A percentile compares a stretch with the other conserved stretches of the same genome.
Conservation (phyloP, 2,113 vertebrate genomes). For the Apteryx owenii region DNA sequence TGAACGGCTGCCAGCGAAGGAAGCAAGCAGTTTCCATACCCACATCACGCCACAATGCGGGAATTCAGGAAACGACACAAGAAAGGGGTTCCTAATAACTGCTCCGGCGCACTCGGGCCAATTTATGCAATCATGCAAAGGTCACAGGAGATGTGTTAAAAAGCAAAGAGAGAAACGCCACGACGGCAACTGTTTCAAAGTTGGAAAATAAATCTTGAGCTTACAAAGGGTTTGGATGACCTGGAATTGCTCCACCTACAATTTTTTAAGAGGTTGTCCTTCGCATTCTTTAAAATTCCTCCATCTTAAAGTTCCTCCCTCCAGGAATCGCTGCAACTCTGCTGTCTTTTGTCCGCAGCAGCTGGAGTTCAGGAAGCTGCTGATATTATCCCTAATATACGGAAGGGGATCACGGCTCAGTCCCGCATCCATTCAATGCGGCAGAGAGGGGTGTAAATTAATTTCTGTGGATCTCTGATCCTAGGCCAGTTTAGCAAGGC, state of each 20-base stretch:
- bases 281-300: constrained; percentile 63
- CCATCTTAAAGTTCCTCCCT: constrained; percentile 65
- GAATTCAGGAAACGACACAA: constrained; percentile 73
- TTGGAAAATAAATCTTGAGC: neutral
- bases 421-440: neutral
- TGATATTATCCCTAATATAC: constrained; percentile 1
- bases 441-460: neutral
- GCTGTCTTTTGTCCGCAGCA: constrained; percentile 46
- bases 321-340: constrained; percentile 41
- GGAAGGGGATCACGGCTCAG: neutral
- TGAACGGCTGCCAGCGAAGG: constrained; percentile 54
- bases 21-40: constrained; percentile 65
- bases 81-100: constrained; percentile 52
- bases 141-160: constrained; percentile 31
- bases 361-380: constrained; percentile 67
- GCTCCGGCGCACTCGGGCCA: constrained; percentile 3
- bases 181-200: neutral
- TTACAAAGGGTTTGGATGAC: neutral
- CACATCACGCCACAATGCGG: constrained; percentile 71
- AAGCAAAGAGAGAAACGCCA: neutral
- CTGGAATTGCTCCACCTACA: constrained; percentile 46
- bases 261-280: constrained; percentile 51
- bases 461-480: neutral
- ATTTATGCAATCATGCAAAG: constrained; percentile 63
- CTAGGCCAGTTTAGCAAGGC: neutral